Evolutionary conservation across 2,888 invertebrate species (phyloP).

Genomic region (Hirtodrosophila duncani): DNA sequence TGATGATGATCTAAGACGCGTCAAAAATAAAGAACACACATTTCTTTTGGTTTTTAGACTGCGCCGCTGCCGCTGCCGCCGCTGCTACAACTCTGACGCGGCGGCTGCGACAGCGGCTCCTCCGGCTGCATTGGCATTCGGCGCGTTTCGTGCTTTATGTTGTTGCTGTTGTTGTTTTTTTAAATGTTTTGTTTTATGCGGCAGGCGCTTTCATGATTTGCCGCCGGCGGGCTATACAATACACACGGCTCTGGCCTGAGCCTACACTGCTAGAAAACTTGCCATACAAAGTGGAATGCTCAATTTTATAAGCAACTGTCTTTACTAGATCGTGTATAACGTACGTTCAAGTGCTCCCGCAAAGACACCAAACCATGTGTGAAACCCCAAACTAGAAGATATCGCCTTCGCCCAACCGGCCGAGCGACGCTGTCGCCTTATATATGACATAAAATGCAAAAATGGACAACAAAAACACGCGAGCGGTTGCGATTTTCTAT

Average conservation of each 20-base stretch:
- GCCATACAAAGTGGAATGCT: constrained; percentile 31
- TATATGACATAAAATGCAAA: too few relatives aligned
- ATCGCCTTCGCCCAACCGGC: too few relatives aligned
- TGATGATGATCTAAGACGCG: constrained; percentile 61
- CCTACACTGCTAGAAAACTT: constrained; percentile 60
- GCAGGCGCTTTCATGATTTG: constrained; percentile 65
- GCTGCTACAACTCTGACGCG: constrained; percentile 7
- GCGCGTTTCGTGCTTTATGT: constrained; percentile 29
- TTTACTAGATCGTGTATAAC: too few relatives aligned
- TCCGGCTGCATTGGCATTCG: constrained; percentile 37
- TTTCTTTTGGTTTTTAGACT: constrained; percentile 45
- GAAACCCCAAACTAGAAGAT: too few relatives aligned
- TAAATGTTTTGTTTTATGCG: constrained; percentile 15
- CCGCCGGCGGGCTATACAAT: constrained; percentile 64
- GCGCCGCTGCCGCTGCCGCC: constrained; percentile 18
- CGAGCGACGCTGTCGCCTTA: too few relatives aligned
- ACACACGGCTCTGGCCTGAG: constrained; percentile 35
- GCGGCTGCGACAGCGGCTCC: constrained; percentile 10
- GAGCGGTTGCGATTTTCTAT: too few relatives aligned
- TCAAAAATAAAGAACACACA: constrained; percentile 68
- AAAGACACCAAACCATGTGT: too few relatives aligned
- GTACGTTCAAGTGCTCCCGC: too few relatives aligned
- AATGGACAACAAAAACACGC: too few relatives aligned
- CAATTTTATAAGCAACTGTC: too few relatives aligned
- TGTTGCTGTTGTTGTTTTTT: constrained; percentile 4